Conservation (phyloP, 1,140 invertebrate species). For the Heterodera carotae region DNA sequence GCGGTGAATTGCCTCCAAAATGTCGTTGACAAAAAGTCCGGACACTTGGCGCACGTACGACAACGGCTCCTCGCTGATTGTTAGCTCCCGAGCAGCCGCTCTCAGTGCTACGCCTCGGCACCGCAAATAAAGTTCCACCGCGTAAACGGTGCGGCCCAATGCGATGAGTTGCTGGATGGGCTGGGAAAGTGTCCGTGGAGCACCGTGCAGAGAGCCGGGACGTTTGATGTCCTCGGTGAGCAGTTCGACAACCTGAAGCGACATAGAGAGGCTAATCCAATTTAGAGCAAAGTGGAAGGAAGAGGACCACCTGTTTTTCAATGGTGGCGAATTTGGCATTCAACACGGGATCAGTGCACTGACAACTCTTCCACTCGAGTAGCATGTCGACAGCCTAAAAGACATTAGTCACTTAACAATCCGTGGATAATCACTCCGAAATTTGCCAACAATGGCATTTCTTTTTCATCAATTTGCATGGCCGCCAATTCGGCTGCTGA, state of each 20-base stretch:
- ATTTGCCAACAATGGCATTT: no score
- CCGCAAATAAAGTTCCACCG: constrained; percentile 82
- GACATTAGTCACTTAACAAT: background rate
- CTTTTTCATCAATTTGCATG: no score
- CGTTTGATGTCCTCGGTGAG: constrained; percentile 66
- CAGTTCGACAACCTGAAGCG: constrained; percentile 48
- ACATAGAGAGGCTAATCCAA: constrained; percentile 16
- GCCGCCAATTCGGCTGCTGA: background rate
- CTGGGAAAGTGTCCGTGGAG: constrained; percentile 79
- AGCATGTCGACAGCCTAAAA: constrained; percentile 81
- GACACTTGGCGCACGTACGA: constrained; percentile 82
- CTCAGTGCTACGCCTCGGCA: constrained; percentile 81
- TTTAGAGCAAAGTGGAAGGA: background rate
- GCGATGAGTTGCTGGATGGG: constrained; percentile 43
- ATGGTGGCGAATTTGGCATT: constrained; percentile 58
- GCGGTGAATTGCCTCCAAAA: constrained; percentile 71
- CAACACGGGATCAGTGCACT: constrained; percentile 42
- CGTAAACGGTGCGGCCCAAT: constrained; percentile 66
- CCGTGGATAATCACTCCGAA: background rate
- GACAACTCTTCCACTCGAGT: constrained; percentile 71
- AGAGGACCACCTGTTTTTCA: constrained; percentile 29
- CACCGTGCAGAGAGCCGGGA: constrained; percentile 76
- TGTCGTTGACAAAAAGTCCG: constrained; percentile 82
- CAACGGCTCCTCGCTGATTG: constrained; percentile 82
- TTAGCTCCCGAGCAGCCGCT: constrained; percentile 80